Percentiles rank a stretch among this genome's conserved stretches.
Evolutionary conservation across 2,888 invertebrate species (phyloP).

Genomic region (Cantharis lateralis): DNA sequence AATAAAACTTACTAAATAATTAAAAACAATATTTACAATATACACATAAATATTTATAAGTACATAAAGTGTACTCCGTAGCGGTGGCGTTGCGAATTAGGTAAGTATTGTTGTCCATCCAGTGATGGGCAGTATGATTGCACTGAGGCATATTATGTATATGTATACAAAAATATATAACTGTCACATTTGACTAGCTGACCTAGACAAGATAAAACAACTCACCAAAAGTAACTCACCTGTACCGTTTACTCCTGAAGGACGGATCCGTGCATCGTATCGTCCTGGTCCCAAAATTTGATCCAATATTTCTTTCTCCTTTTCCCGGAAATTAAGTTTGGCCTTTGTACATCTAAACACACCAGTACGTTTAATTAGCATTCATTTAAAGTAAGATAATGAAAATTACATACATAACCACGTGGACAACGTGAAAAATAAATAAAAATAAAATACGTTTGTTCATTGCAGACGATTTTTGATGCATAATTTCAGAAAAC

Average conservation of each 20-base stretch:
- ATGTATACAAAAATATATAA: slow-evolving; percentile 45
- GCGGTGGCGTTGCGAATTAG: too few species aligned
- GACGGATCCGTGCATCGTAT: slow-evolving; percentile 91
- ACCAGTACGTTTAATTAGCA: neutral
- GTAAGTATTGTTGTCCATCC: too few species aligned
- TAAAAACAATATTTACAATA: too few species aligned
- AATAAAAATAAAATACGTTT: slow-evolving; percentile 52
- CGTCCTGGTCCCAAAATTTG: slow-evolving; percentile 88
- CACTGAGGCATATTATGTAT: slow-evolving; percentile 44
- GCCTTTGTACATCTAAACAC: slow-evolving; percentile 72
- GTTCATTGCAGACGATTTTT: slow-evolving; percentile 32
- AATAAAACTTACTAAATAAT: too few species aligned
- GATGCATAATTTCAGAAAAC: neutral
- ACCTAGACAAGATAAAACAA: slow-evolving; percentile 31
- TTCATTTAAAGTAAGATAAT: slow-evolving; percentile 10
- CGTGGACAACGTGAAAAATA: slow-evolving; percentile 54
- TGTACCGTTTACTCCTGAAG: slow-evolving; percentile 92
- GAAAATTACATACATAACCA: slow-evolving; percentile 58
- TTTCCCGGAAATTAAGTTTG: slow-evolving; percentile 90
- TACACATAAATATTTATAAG: too few species aligned
- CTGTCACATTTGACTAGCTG: slow-evolving; percentile 21
- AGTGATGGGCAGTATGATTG: slow-evolving; percentile 51
- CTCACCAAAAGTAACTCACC: slow-evolving; percentile 64
- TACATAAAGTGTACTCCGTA: too few species aligned
- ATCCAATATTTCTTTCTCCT: slow-evolving; percentile 92